phyloP scores from a whole-genome alignment of 2,888 invertebrate genomes.

The Cryptus viduatorius region DNA sequence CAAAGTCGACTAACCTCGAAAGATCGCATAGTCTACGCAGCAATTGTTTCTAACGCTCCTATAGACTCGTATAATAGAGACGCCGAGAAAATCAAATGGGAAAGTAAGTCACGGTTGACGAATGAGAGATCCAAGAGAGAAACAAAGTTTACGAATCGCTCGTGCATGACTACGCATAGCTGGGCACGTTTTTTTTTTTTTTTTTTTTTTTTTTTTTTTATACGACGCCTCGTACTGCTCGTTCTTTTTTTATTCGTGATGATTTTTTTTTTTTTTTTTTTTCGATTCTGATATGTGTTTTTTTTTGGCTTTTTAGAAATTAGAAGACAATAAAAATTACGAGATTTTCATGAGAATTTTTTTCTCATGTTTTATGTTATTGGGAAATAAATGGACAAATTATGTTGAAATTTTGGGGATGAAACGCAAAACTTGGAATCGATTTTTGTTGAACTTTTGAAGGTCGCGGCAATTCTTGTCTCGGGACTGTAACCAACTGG shows the following conservation, averaged over 20 bases:
- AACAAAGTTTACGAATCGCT: conserved; percentile 42
- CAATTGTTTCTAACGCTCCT: conserved; percentile 17
- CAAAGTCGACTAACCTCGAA: not conserved
- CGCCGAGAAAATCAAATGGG: conserved; percentile 17
- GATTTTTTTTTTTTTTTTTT: not conserved
- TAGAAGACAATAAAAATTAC: conserved; percentile 14
- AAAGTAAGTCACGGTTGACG: conserved; percentile 56
- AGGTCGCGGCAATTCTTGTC: not conserved
- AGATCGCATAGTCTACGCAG: not conserved
- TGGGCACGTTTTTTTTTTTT: not conserved
- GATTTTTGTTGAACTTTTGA: not conserved
- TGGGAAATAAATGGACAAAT: not conserved
- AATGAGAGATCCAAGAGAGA: conserved; percentile 29
- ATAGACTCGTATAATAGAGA: not conserved
- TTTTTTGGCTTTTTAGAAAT: not conserved
- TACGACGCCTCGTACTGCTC: not conserved
- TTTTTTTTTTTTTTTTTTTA: not conserved
- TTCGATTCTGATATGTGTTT: not conserved
- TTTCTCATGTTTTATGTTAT: conserved; percentile 10
- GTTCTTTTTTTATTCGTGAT: not conserved
- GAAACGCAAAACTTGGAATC: not conserved
- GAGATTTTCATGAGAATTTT: not conserved
- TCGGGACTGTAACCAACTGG: not conserved
- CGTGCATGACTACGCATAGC: conserved; percentile 36
- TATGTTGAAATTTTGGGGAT: not conserved